These are phyloP conservation scores for Enteromius radiatus DNA, from an alignment of 2,797 vertebrate species.

Conservation along the genomic window DNA sequence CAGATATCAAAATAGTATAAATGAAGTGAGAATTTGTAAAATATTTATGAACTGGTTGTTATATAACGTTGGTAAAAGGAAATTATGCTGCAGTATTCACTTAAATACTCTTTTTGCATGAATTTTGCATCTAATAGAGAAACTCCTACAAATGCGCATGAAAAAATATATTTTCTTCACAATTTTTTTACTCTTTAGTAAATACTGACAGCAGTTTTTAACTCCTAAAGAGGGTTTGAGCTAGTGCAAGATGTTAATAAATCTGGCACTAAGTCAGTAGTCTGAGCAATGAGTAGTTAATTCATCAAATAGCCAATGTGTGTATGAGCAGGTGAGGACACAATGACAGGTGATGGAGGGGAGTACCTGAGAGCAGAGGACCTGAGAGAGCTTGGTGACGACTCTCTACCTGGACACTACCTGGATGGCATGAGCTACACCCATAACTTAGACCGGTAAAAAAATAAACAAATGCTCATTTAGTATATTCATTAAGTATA, in stretches of 20 bases:
- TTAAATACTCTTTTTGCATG: neutral
- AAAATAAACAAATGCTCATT: neutral
- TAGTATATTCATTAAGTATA: conserved; percentile 3
- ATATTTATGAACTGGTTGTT: no score
- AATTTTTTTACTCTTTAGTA: neutral
- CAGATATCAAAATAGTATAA: no score
- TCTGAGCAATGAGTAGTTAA: neutral
- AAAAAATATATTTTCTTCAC: neutral
- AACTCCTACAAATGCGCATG: neutral
- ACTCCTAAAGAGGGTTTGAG: neutral
- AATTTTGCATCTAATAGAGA: neutral
- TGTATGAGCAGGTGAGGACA: conserved; percentile 86
- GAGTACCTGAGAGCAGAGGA: conserved; percentile 96
- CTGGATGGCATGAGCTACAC: conserved; percentile 93
- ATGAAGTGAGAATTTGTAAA: no score
- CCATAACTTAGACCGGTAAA: conserved; percentile 94
- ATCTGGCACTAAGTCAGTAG: neutral
- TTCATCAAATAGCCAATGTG: conserved; percentile 4
- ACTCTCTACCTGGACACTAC: conserved; percentile 94
- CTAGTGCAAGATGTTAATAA: neutral
- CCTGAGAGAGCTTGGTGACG: conserved; percentile 92
- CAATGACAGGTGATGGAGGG: conserved; percentile 95
- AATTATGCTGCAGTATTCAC: neutral
- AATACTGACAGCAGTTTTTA: neutral
- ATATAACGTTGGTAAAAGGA: neutral